These are phyloP conservation scores for Uromys caudimaculatus DNA, from an alignment of 2,797 vertebrate species.

Conservation along the genomic window DNA sequence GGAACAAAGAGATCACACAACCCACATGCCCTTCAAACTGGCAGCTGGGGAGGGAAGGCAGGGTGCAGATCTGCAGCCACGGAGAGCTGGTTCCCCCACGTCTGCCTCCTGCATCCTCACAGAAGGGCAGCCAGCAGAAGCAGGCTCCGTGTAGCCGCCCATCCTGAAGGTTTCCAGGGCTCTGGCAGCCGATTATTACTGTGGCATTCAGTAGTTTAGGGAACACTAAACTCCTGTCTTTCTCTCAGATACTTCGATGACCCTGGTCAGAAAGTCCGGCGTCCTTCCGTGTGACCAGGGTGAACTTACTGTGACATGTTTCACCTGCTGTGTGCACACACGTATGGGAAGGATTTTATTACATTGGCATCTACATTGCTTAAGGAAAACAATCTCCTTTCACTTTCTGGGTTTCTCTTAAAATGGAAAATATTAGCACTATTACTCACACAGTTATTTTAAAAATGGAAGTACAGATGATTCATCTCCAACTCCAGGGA, in stretches of 20 bases:
- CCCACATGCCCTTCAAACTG: constrained; percentile 67
- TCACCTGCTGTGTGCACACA: background rate
- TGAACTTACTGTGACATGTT: background rate
- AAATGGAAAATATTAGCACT: constrained; percentile 67
- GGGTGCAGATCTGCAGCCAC: constrained; percentile 5
- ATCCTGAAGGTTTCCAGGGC: background rate
- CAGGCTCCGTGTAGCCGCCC: background rate
- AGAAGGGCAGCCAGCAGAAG: background rate
- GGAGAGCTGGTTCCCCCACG: background rate
- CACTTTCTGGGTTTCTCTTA: constrained; percentile 70
- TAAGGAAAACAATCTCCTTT: constrained; percentile 3
- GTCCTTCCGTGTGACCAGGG: background rate
- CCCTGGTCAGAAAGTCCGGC: background rate
- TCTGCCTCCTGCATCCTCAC: background rate
- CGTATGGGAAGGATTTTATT: background rate
- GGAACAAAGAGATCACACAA: constrained; percentile 81
- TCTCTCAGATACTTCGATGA: background rate
- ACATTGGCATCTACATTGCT: background rate
- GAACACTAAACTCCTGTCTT: constrained; percentile 26
- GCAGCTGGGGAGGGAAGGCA: constrained; percentile 43
- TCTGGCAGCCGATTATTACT: background rate
- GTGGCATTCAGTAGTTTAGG: background rate
- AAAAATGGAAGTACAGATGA: constrained; percentile 73
- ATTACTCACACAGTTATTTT: constrained; percentile 79
- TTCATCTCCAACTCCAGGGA: constrained; percentile 42